Percentiles rank a stretch among this genome's conserved stretches.
Conservation (phyloP, 2,888 invertebrate species). For the Drosophila mayaguana region DNA sequence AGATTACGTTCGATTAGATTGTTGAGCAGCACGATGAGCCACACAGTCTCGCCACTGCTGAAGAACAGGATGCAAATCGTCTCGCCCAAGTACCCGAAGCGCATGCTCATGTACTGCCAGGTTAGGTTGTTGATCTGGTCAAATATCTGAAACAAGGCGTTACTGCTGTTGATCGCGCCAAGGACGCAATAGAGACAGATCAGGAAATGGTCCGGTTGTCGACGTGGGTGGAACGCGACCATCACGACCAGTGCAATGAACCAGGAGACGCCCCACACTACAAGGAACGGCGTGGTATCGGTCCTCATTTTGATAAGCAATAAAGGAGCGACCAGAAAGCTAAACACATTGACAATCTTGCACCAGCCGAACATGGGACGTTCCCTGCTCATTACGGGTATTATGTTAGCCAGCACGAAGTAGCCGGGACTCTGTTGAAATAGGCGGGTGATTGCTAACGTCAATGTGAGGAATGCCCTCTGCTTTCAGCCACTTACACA, state of each 20-base stretch:
- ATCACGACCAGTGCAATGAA: constrained; percentile 5
- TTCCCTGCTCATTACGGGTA: constrained; percentile 42
- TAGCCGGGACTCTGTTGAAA: constrained; percentile 40
- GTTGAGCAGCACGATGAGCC: constrained; percentile 17
- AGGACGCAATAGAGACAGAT: background rate
- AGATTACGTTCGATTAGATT: constrained; percentile 9
- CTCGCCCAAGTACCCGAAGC: constrained; percentile 24
- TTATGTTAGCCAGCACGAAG: constrained; percentile 43
- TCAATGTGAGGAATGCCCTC: background rate
- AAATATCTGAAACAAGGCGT: constrained; percentile 9
- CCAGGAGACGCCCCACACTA: constrained; percentile 24
- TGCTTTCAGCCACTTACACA: constrained; percentile 21
- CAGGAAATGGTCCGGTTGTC: constrained; percentile 27
- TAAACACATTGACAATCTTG: constrained; percentile 33
- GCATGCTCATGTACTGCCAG: constrained; percentile 53
- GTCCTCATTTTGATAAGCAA: background rate
- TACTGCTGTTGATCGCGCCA: constrained; percentile 28
- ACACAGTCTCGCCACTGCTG: constrained; percentile 20
- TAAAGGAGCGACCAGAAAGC: constrained; percentile 38
- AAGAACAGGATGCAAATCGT: constrained; percentile 29
- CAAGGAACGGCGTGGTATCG: rapidly evolving
- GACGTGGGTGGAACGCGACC: constrained; percentile 31
- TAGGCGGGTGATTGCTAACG: background rate
- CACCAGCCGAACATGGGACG: constrained; percentile 49
- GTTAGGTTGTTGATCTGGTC: constrained; percentile 41